A percentile compares a stretch with the other conserved stretches of the same genome.
phyloP scores from a whole-genome alignment of 2,113 vertebrate species.

The Leuciscus idus region DNA sequence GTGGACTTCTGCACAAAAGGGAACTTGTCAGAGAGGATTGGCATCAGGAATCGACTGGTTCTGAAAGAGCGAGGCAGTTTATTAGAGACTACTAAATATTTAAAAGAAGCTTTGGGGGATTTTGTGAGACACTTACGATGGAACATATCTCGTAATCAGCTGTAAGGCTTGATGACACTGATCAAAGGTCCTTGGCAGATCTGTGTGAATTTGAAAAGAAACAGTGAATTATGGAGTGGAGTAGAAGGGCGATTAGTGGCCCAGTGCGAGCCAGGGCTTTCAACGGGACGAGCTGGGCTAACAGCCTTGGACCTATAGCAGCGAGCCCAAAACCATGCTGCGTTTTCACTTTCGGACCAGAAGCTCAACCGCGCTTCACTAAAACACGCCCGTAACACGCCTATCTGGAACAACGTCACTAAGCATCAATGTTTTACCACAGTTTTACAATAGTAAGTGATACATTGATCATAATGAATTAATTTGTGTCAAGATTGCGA shows the following conservation, averaged over 20 bases:
- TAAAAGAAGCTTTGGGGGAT: background rate
- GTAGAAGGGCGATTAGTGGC: background rate
- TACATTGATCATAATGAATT: too few species aligned
- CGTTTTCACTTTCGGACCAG: too few species aligned
- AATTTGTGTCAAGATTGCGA: too few species aligned
- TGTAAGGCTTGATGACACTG: conserved; percentile 92
- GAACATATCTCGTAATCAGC: conserved; percentile 89
- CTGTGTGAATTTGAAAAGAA: conserved; percentile 64
- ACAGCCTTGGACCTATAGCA: too few species aligned
- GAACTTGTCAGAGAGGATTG: conserved; percentile 88
- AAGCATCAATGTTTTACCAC: too few species aligned
- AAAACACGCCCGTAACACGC: too few species aligned
- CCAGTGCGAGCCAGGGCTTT: too few species aligned
- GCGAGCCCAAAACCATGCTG: too few species aligned
- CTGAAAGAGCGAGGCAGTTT: conserved; percentile 65
- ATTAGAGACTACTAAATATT: background rate
- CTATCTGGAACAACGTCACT: too few species aligned
- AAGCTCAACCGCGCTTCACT: too few species aligned
- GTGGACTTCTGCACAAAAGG: conserved; percentile 93
- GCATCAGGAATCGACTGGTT: conserved; percentile 90
- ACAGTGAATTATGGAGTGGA: background rate
- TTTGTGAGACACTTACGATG: conserved; percentile 85
- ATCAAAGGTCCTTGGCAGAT: conserved; percentile 83
- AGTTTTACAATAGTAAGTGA: too few species aligned
- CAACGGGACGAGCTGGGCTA: too few species aligned